Evolutionary conservation across 2,113 vertebrate species (phyloP), one percentile per base, ranked within the genome.

Genomic region (Sorex araneus): DNA sequence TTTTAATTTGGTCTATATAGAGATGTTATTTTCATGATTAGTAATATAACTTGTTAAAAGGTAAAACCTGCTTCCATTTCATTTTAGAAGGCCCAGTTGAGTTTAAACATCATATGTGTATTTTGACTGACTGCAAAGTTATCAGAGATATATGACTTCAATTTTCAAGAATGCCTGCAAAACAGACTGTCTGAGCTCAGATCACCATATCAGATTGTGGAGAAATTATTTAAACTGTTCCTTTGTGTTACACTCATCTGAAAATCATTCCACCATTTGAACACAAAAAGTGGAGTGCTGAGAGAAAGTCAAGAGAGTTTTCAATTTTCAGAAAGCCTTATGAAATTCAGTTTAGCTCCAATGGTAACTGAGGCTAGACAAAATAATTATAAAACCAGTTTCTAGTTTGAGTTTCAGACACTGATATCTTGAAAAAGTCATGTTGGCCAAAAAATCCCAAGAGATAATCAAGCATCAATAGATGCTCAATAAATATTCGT

Each of bases 1-100:
- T 28, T 95, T 60, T 71, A 60, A 91, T 91, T 96, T 93, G 85
- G 23, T 89, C 96, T 96, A 94, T 93, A 91, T 89, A 94, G 79
- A 36, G 96, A 0, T 91, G 57, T 47, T 95, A 2, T 92, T 96
- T 97, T 96, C 76, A 73, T 88, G 64, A 86, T 70, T 71, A 74
- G 85, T 30, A 54, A 54, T 78, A 71, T 3, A 94, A 28, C 90
- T 97, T 96, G 69, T 89, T 94, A 79, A 92, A 34, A 28, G 75
- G 84, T 45, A 79, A 76, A 93, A 47, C 40, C 84, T 75, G 23
- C 2, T 91, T 89, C 45, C 8, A 40, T 93, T 80, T 91, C 6
- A 79, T 90, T 96, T 95, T 74, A 84, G 96, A 30, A 94, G 5
- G 8, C 4, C 18, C 92, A 21, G 83, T 92, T 30, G 94, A 91